A percentile compares a stretch with the other conserved stretches of the same genome.
Conservation (phyloP, 2,113 vertebrate genomes). For the Rhinopithecus roxellana region DNA sequence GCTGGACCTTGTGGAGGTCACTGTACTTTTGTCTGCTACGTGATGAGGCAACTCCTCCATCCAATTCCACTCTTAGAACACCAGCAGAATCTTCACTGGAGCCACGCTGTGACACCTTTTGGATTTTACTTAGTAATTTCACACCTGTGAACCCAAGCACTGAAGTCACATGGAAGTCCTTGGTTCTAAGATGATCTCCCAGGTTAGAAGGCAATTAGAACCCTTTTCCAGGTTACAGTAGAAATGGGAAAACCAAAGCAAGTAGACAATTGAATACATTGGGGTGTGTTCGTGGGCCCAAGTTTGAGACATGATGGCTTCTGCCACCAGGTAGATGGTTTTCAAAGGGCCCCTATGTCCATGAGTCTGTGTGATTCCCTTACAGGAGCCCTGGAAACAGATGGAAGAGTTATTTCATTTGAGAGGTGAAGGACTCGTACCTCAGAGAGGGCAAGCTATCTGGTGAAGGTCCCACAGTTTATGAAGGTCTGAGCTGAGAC, state of each 20-base stretch:
- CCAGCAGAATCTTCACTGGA: neutral
- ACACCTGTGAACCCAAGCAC: accelerated
- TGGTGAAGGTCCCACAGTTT: neutral
- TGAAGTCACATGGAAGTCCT: accelerated
- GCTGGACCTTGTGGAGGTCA: neutral
- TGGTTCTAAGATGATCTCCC: neutral
- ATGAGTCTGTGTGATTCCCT: neutral
- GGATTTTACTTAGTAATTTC: neutral
- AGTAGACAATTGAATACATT: too few species aligned
- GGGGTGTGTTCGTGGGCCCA: neutral
- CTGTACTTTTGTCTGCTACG: neutral
- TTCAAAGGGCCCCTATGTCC: neutral
- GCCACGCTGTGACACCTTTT: neutral
- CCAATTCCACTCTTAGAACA: accelerated
- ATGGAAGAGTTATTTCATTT: neutral
- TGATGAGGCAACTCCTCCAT: too few species aligned
- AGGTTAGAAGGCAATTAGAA: too few species aligned
- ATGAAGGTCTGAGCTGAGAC: neutral
- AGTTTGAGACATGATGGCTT: neutral
- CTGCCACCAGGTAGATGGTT: neutral
- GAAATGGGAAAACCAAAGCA: neutral
- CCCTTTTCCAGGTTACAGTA: neutral
- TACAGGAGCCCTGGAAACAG: neutral
- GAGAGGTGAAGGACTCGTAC: neutral
- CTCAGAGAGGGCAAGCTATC: neutral